Conservation (phyloP, 2,797 vertebrate species). For the Apodemus agrarius region DNA sequence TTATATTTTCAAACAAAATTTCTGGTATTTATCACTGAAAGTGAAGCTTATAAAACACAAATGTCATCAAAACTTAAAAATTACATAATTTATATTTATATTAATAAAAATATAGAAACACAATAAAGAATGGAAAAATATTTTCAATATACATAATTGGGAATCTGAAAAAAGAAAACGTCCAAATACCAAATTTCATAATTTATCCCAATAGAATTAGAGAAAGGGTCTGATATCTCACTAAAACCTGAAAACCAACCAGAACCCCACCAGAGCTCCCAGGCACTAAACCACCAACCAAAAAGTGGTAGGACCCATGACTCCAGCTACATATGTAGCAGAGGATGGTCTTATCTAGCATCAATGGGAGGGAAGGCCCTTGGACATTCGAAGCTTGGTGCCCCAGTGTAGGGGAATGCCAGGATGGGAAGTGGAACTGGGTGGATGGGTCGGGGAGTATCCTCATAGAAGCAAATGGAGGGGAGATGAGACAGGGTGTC, state of each 20-base stretch:
- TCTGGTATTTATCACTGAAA: background rate
- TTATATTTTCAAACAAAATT: background rate
- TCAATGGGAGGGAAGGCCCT: too few species aligned
- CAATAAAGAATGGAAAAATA: background rate
- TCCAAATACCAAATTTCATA: background rate
- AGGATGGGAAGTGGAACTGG: too few species aligned
- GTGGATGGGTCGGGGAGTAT: too few species aligned
- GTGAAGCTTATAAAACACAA: background rate
- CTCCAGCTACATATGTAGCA: too few species aligned
- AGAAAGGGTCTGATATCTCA: background rate
- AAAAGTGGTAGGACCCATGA: too few species aligned
- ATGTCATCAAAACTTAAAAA: background rate
- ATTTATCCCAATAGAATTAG: background rate
- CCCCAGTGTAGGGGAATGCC: too few species aligned
- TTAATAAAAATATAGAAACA: background rate
- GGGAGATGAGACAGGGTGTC: too few species aligned
- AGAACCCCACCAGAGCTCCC: too few species aligned
- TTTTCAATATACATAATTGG: background rate
- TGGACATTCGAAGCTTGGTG: too few species aligned
- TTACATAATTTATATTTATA: background rate
- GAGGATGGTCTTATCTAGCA: too few species aligned
- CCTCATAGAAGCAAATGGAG: too few species aligned
- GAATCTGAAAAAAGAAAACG: background rate
- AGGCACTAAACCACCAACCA: too few species aligned
- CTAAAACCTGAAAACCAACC: background rate